Evolutionary conservation across 23 tunicate species (phyloP).

Genomic region (Pegea sp.): DNA sequence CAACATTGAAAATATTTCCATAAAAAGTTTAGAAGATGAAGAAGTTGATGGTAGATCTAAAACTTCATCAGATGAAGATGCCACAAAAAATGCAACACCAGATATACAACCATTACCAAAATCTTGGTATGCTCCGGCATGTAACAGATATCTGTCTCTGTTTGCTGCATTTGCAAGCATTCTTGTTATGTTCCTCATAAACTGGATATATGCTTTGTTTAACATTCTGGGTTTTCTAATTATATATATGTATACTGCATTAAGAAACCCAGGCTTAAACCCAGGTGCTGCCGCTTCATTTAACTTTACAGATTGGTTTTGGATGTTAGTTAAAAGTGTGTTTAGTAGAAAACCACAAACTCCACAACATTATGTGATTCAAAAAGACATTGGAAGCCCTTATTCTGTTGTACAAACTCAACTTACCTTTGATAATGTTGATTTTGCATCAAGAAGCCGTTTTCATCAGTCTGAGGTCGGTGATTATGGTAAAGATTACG

Average conservation of each 20-base stretch:
- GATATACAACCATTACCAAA: conserved; percentile 45
- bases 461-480: conserved; percentile 82
- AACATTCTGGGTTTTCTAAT: conserved; percentile 65
- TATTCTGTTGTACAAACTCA: conserved; percentile 35
- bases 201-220: conserved; percentile 86
- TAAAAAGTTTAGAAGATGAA: no score
- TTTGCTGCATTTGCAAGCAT: conserved; percentile 53
- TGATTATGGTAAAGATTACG: conserved; percentile 35
- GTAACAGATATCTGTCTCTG: conserved; percentile 71
- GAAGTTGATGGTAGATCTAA: not conserved
- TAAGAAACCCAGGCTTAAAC: conserved; percentile 40
- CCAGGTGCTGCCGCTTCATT: conserved; percentile 72
- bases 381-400: conserved; percentile 16
- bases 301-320: conserved; percentile 48
- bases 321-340: conserved; percentile 1
- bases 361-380: conserved; percentile 31
- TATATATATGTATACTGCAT: conserved; percentile 52
- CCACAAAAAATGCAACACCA: not conserved
- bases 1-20: not conserved
- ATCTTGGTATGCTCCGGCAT: conserved; percentile 44
- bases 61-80: not conserved
- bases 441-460: conserved; percentile 53
- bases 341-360: conserved; percentile 9
- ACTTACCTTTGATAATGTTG: conserved; percentile 70
- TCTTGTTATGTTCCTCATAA: conserved; percentile 71